phyloP scores from a whole-genome alignment of 2,797 vertebrate species.

The Enteromius treurensis region DNA sequence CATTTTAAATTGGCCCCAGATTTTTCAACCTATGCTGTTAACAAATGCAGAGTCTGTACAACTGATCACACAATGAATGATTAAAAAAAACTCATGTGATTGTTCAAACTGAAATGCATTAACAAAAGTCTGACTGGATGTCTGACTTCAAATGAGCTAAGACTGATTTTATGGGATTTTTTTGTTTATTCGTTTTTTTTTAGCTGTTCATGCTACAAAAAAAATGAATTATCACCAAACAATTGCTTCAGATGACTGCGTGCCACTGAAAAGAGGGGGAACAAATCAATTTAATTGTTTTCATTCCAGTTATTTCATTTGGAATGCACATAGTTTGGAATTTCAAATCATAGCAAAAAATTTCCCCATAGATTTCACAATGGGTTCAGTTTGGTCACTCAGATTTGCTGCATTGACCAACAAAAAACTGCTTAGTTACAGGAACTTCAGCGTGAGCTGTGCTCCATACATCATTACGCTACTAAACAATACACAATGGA shows the following conservation, averaged over 20 bases:
- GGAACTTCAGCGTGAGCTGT: background rate
- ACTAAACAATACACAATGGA: background rate
- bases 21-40: background rate
- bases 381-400: background rate
- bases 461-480: background rate
- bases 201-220: background rate
- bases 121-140: background rate
- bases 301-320: background rate
- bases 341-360: background rate
- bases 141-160: background rate
- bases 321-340: background rate
- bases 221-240: background rate
- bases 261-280: background rate
- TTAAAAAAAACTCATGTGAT: no score
- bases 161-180: background rate
- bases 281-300: background rate
- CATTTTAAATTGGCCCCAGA: rapidly evolving
- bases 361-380: background rate
- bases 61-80: background rate
- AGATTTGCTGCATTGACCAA: background rate
- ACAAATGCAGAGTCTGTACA: background rate
- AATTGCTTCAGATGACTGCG: background rate
- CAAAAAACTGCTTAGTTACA: background rate
- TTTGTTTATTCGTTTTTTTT: background rate
- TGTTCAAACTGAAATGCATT: background rate